Evolutionary conservation across 2,113 vertebrate genomes (phyloP).

Genomic region (Engraulis encrasicolus): DNA sequence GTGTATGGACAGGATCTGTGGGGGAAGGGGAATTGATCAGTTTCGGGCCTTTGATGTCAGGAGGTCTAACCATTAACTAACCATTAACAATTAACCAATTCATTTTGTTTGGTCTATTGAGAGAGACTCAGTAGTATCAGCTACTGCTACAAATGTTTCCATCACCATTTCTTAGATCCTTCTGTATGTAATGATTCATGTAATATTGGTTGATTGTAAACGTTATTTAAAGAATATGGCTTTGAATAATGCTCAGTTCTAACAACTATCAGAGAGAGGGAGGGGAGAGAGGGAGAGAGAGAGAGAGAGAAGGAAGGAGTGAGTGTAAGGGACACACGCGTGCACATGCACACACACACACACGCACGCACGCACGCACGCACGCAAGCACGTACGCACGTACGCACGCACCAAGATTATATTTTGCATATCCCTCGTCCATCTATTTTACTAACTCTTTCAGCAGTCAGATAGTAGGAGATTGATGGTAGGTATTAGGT

Average conservation of each 20-base stretch:
- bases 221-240: background rate
- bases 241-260: background rate
- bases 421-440: too few species aligned
- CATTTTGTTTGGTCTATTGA: background rate
- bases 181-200: background rate
- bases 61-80: constrained; percentile 40
- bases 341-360: too few species aligned
- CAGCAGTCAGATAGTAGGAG: too few species aligned
- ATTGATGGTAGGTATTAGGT: too few species aligned
- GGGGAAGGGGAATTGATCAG: constrained; percentile 61
- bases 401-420: too few species aligned
- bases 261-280: too few species aligned
- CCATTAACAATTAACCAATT: background rate
- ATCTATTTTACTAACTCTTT: too few species aligned
- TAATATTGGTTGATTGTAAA: background rate
- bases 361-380: too few species aligned
- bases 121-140: background rate
- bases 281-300: too few species aligned
- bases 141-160: background rate
- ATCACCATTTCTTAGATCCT: background rate
- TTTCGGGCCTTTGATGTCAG: constrained; percentile 88
- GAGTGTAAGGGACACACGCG: too few species aligned
- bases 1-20: constrained; percentile 29
- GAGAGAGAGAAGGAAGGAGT: too few species aligned
- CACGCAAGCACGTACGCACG: too few species aligned